Percentiles rank a stretch among this genome's conserved stretches.
phyloP scores from a whole-genome alignment of 2,888 invertebrate genomes.

The Cartodere bifasciata region DNA sequence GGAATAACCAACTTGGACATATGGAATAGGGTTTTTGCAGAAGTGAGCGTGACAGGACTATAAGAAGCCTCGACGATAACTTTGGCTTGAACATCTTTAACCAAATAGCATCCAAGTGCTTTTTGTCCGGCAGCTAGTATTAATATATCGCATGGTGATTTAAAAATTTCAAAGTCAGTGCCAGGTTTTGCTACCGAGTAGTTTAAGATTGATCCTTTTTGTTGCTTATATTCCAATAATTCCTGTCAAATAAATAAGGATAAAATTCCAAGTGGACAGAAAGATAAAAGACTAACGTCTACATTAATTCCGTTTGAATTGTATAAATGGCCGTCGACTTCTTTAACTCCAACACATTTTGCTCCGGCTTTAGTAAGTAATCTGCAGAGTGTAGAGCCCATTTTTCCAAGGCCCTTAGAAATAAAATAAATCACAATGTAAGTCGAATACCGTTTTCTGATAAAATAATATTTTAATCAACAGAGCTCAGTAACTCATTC shows the following conservation, averaged over 20 bases:
- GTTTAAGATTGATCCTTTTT: constrained; percentile 21
- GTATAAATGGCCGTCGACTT: constrained; percentile 25
- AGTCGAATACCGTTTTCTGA: too few species aligned
- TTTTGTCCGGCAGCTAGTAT: constrained; percentile 28
- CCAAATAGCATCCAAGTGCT: constrained; percentile 25
- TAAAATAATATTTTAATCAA: too few species aligned
- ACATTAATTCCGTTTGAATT: constrained; percentile 26
- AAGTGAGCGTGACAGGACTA: constrained; percentile 27
- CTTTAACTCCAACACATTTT: constrained; percentile 29
- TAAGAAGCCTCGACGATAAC: constrained; percentile 30
- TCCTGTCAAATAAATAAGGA: constrained; percentile 17
- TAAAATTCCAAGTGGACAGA: constrained; percentile 4
- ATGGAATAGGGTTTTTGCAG: constrained; percentile 26
- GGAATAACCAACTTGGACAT: constrained; percentile 28
- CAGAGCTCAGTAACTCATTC: too few species aligned
- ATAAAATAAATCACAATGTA: neutral
- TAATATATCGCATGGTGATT: constrained; percentile 28
- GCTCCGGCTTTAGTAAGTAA: constrained; percentile 24
- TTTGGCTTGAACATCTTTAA: constrained; percentile 28
- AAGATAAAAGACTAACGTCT: constrained; percentile 14
- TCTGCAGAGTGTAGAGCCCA: constrained; percentile 23
- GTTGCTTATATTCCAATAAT: constrained; percentile 20
- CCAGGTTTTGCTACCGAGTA: constrained; percentile 21
- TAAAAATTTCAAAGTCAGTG: constrained; percentile 20
- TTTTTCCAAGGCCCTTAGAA: constrained; percentile 27